Base-by-base conservation (phyloP, 2,888 invertebrate species). In the Caenorhabditis macrosperma region DNA sequence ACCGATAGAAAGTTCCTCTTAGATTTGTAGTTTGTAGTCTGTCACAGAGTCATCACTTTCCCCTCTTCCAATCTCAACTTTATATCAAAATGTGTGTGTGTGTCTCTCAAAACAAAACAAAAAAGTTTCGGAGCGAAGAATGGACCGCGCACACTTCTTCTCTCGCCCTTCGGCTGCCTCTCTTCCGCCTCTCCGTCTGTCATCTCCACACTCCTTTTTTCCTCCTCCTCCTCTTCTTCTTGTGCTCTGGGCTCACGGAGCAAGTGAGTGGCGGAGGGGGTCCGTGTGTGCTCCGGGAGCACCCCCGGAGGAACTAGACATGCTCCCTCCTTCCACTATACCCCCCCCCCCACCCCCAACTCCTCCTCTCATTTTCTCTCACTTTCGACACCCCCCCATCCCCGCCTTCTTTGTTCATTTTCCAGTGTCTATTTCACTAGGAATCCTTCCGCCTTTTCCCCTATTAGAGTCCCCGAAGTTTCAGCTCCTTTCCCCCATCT, bases 151-250 rank as follows among this genome's bases (percentile, higher is more conserved):
- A 2, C 44, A 17, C 61, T 74, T 57, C 41, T 33, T 46, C 50
- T 59, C 57, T 57, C 57, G 24, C 64, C 38, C 59, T 30, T 46
- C 46, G 24, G 15, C 33, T 20, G 20, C 54, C 28, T 57, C 48
- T 46, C 57, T 57, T 44, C 57, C 55, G 22, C 72, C 41, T 55
- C 57, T 46, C 28, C 72, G 38, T 44, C 33, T 30, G 30, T 44
- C 61, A 52, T 24, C 63, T 44, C 52, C 46, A 28, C 54, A 41
- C 35, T 66, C 48, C 44, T 66, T 55, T 35, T 26, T 6, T n/a
- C n/a, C n/a, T n/a, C n/a, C 24, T 61, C 28, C 28, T 24, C 22
- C 20, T 38, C 60, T 33, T 30, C 38, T 26, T 35, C 54, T 71
- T 38, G n/a, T n/a, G 24, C 50, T 33, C 28, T 57, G 38, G 9